Evolutionary conservation across 2,113 vertebrate species (phyloP).

Genomic region (Rhinogobius similis): DNA sequence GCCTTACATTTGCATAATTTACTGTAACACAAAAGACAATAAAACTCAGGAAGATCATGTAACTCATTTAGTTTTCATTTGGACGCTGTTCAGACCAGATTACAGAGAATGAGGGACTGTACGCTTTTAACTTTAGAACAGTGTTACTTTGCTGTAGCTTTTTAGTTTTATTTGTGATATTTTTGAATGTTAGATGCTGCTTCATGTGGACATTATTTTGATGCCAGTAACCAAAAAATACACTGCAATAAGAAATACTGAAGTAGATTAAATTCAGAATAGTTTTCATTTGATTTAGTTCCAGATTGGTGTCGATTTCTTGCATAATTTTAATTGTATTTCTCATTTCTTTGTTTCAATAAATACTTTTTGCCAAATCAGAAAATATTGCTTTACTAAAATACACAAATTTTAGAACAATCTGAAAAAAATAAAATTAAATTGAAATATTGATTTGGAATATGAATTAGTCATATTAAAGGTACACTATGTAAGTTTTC

Average conservation of each 20-base stretch:
- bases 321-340: too few species aligned
- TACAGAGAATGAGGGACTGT: background rate
- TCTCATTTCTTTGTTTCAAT: slow-evolving; percentile 3
- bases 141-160: slow-evolving; percentile 57
- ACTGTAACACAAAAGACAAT: slow-evolving; percentile 9
- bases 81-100: background rate
- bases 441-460: too few species aligned
- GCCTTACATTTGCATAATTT: background rate
- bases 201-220: slow-evolving; percentile 28
- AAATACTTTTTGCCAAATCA: too few species aligned
- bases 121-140: slow-evolving; percentile 58
- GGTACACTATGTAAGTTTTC: too few species aligned
- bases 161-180: background rate
- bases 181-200: slow-evolving; percentile 65
- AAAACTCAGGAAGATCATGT: slow-evolving; percentile 47
- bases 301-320: too few species aligned
- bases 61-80: background rate
- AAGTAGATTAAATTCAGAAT: too few species aligned
- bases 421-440: too few species aligned
- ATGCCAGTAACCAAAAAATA: slow-evolving; percentile 36
- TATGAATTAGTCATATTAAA: too few species aligned
- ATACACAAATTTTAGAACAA: too few species aligned
- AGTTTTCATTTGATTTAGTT: too few species aligned
- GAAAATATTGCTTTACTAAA: too few species aligned
- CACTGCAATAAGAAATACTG: background rate